phyloP scores from a whole-genome alignment of 2,113 vertebrate genomes.

The Trematomus loennbergii region DNA sequence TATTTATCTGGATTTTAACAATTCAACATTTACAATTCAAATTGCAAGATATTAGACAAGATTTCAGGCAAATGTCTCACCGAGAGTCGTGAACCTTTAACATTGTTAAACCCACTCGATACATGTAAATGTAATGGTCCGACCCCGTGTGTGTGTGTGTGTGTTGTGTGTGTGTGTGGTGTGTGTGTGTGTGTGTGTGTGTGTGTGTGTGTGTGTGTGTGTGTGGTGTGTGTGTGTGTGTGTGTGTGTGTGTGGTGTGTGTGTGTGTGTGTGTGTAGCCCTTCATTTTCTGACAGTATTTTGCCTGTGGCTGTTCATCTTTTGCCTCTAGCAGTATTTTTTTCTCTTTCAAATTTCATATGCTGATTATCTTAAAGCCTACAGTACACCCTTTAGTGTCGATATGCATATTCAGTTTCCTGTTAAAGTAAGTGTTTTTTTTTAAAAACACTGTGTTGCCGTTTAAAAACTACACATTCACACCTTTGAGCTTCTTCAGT shows the following conservation, averaged over 20 bases:
- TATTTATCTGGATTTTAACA: too few relatives aligned
- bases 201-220: not conserved
- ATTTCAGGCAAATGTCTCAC: not conserved
- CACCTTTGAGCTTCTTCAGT: not conserved
- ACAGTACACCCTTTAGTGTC: not conserved
- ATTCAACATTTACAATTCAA: too few relatives aligned
- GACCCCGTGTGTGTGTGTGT: constrained; percentile 1
- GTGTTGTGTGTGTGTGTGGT: not conserved
- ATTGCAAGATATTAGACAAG: not conserved
- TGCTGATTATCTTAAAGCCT: constrained; percentile 4
- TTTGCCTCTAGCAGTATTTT: not conserved
- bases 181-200: not conserved
- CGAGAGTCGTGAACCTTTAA: not conserved
- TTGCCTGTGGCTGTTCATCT: not conserved
- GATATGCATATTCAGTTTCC: not conserved
- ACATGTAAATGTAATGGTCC: not conserved
- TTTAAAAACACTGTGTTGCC: not conserved
- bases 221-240: not conserved
- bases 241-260: not conserved
- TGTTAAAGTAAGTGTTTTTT: too few relatives aligned
- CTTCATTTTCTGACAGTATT: not conserved
- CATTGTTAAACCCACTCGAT: too few relatives aligned
- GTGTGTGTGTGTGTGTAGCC: not conserved
- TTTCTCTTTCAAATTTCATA: not conserved
- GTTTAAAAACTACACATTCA: not conserved